These are phyloP conservation scores for Monomorium pharaonis DNA, from an alignment of 1,140 invertebrate species.

Conservation along the genomic window DNA sequence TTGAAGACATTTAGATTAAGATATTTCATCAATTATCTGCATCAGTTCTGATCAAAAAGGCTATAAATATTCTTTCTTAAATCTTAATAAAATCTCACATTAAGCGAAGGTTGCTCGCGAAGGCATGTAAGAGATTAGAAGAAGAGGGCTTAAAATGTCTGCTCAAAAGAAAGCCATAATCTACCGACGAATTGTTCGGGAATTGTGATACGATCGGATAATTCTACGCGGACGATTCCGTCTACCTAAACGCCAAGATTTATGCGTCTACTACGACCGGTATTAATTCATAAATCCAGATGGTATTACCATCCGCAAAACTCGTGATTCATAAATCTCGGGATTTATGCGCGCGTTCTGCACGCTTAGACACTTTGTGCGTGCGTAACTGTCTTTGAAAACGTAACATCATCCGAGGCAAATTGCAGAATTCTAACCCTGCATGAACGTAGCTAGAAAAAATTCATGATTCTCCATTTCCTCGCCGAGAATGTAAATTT, in stretches of 20 bases:
- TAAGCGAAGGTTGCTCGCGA: not conserved
- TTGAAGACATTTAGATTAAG: not conserved
- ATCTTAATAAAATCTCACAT: not conserved
- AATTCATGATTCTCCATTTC: conserved; percentile 38
- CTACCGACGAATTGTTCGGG: not conserved
- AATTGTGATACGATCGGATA: conserved; percentile 30
- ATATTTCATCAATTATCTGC: not conserved
- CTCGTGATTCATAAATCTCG: conserved; percentile 68
- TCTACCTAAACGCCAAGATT: conserved; percentile 64
- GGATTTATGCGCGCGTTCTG: conserved; percentile 63
- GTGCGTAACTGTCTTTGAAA: conserved; percentile 63
- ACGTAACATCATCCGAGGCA: conserved; percentile 49
- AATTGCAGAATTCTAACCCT: conserved; percentile 52
- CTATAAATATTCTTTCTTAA: not conserved
- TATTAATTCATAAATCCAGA: conserved; percentile 71
- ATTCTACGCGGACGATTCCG: conserved; percentile 59
- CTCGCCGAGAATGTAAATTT: not conserved
- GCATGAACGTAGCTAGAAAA: not conserved
- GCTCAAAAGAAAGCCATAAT: conserved; percentile 38
- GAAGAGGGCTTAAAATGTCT: not conserved
- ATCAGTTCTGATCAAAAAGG: not conserved
- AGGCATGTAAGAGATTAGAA: not conserved
- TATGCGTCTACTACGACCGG: conserved; percentile 71
- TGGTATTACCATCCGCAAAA: conserved; percentile 68
- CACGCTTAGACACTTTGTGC: conserved; percentile 36